Percentiles rank a stretch among this genome's conserved stretches.
Conservation (phyloP, 2,888 invertebrate genomes). For the Prostheceraeus crozeri region DNA sequence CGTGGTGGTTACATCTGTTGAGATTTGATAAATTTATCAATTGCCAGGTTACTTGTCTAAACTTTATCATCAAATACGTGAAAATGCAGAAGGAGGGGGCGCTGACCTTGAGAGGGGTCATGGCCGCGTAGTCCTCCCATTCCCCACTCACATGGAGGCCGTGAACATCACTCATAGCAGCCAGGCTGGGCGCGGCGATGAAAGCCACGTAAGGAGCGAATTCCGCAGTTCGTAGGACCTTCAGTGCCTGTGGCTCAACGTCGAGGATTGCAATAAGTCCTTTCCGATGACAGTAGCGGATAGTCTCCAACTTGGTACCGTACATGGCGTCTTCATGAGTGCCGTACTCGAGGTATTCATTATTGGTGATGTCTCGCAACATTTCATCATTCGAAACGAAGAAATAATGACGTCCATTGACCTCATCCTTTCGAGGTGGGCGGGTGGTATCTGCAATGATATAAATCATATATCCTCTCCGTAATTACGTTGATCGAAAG, state of each 20-base stretch:
- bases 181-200: constrained; percentile 74
- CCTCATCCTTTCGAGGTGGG: constrained; percentile 82
- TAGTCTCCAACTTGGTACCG: constrained; percentile 91
- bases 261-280: constrained; percentile 90
- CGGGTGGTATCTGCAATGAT: constrained; percentile 97
- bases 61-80: too few relatives aligned
- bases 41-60: too few relatives aligned
- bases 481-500: too few relatives aligned
- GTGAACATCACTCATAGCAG: constrained; percentile 39
- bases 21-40: too few relatives aligned
- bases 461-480: too few relatives aligned
- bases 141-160: constrained; percentile 40
- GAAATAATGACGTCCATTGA: constrained; percentile 89
- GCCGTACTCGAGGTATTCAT: constrained; percentile 92
- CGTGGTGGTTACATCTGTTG: too few relatives aligned
- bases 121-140: too few relatives aligned
- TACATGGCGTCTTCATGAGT: constrained; percentile 96
- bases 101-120: too few relatives aligned
- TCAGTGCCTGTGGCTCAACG: constrained; percentile 91
- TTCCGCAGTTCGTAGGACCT: constrained; percentile 88
- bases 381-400: constrained; percentile 93
- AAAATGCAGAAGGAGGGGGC: too few relatives aligned
- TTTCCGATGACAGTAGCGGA: constrained; percentile 84
- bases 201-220: constrained; percentile 97
- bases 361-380: constrained; percentile 92